Evolutionary conservation across 2,113 vertebrate genomes (phyloP).

Genomic region (Myrmophylax atrothorax): DNA sequence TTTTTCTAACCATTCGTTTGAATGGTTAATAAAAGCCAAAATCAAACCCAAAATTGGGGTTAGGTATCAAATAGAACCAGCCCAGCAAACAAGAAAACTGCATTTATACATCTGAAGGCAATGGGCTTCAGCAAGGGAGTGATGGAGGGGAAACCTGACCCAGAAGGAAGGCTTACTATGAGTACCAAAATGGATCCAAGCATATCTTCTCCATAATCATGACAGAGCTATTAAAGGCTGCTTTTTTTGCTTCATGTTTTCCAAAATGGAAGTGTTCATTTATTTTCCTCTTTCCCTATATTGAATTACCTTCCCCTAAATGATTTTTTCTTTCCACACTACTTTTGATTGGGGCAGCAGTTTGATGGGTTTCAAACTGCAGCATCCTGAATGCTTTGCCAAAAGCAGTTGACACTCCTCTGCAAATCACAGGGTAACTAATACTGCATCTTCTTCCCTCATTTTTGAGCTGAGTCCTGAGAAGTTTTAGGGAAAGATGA

Average conservation of each 20-base stretch:
- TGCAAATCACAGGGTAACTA: not conserved
- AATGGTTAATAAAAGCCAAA: not conserved
- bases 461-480: not conserved
- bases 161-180: not conserved
- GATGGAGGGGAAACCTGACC: not conserved
- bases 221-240: not conserved
- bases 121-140: not conserved
- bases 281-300: not conserved
- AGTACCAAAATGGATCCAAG: not conserved
- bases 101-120: not conserved
- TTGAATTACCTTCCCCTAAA: not conserved
- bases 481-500: not conserved
- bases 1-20: not conserved
- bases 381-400: not conserved
- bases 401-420: not conserved
- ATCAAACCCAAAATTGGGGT: not conserved
- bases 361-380: not conserved
- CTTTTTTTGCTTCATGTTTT: accelerated
- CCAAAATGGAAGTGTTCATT: not conserved
- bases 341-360: not conserved
- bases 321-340: not conserved
- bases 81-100: not conserved
- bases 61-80: not conserved
- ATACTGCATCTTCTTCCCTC: not conserved
- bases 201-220: not conserved